Evolutionary conservation across 2,113 vertebrate genomes (phyloP).

Genomic region (Neopipo cinnamomea): DNA sequence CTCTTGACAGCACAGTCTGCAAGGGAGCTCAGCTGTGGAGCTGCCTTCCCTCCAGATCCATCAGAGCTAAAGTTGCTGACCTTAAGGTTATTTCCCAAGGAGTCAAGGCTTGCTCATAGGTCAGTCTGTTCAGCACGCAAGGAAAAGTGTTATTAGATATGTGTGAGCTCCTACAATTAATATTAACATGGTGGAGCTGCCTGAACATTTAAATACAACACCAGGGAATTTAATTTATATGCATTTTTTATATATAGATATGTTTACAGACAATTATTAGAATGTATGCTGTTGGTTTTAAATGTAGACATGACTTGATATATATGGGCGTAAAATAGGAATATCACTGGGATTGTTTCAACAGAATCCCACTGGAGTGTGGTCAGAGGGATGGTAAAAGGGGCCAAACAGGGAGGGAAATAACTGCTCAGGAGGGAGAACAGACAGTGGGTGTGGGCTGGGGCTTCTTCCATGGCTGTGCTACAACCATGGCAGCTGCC

Average conservation of each 20-base stretch:
- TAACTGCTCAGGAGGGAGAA: neutral
- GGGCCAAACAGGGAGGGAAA: neutral
- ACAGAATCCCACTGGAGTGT: neutral
- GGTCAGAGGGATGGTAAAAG: neutral
- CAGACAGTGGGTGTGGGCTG: neutral
- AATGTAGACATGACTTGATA: neutral
- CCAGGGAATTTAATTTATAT: neutral
- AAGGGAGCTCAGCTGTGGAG: neutral
- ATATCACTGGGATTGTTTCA: neutral
- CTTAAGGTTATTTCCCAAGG: conserved; percentile 19
- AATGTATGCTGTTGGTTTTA: neutral
- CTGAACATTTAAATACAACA: neutral
- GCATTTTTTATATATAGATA: accelerated
- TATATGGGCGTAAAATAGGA: neutral
- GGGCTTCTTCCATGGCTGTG: neutral
- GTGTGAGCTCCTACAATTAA: neutral
- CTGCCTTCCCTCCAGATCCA: neutral
- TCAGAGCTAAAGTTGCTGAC: neutral
- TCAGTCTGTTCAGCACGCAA: neutral
- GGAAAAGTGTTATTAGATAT: neutral
- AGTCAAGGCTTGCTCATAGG: neutral
- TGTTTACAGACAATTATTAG: neutral
- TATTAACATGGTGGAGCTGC: neutral
- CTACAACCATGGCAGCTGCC: neutral
- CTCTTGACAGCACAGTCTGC: conserved; percentile 1